Evolutionary conservation across 2,888 invertebrate genomes (phyloP), one percentile per base, ranked within the genome.

Genomic region (Toxonevra muliebris): DNA sequence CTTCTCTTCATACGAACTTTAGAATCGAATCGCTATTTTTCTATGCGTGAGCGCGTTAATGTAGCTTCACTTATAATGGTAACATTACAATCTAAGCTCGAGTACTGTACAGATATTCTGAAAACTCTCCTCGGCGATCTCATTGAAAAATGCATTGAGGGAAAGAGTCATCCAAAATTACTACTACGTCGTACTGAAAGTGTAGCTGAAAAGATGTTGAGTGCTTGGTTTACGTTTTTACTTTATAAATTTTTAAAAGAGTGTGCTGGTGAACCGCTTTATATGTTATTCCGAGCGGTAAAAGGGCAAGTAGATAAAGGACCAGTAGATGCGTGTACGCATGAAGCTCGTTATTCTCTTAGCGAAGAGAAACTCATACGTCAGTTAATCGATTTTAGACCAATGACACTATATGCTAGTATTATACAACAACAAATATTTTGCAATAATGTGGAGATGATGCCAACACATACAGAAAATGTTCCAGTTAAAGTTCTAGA

Each of bases 271-370:
- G 98, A 98, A 86, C 98, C 98, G 62, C 88, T 99, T 69, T 99
- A 97, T 87, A 93, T 98, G 90, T 88, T 99, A 77, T 99, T 97
- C 87, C 93, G 97, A 86, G 98, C 98, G 72, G 97, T 99, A 84
- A 99, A 99, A 87, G 98, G 98, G 83, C 99, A 99, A 87, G 97
- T 98, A 72, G 98, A 98, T 86, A 99, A 99, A 87, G 99, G 99
- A 65, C 99, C 99, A 60, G 98, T 99, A 65, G 99, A 99, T 87
- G 93, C 95, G 43, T 93, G 98, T 77, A 97, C 97, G 65, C 96
- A 97, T 65, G 99, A 99, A 86, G 98, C 99, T 65, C 90, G 98
- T 74, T 99, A 99, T 86, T 98, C 99, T 5, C 89, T 99, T 43
- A 97, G 97, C 82, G 99, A 99, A 85, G 99, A 99, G 86, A 99